Conservation (phyloP, 2,797 vertebrate species). For the Sylvilagus floridanus region DNA sequence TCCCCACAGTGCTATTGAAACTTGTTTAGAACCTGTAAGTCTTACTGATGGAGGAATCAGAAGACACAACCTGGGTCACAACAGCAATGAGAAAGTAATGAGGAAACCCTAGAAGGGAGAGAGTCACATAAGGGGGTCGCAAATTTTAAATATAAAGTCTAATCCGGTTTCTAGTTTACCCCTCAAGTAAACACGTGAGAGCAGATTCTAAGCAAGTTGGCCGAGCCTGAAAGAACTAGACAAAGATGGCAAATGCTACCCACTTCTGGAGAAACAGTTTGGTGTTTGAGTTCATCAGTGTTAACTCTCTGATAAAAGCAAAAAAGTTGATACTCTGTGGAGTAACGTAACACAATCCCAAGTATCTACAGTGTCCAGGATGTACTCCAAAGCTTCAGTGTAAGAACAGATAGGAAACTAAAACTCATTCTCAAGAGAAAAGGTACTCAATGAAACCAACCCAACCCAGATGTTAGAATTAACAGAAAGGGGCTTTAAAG, state of each 20-base stretch:
- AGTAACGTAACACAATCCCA: background rate
- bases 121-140: background rate
- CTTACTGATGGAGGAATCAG: background rate
- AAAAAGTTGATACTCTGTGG: background rate
- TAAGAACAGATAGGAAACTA: constrained; percentile 12
- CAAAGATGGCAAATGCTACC: background rate
- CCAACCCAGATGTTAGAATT: background rate
- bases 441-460: background rate
- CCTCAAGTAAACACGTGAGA: background rate
- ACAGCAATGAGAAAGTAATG: background rate
- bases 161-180: background rate
- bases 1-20: background rate
- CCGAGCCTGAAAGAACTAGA: background rate
- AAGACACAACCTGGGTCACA: background rate
- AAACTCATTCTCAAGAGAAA: constrained; percentile 2
- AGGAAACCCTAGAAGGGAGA: constrained; percentile 11
- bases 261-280: background rate
- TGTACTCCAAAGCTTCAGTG: background rate
- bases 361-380: background rate
- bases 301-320: background rate
- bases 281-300: background rate
- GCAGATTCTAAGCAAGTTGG: background rate
- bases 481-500: background rate
- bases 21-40: background rate
- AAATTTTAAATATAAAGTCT: background rate